A percentile compares a stretch with the other conserved stretches of the same genome.
These are phyloP conservation scores for Acanthopleura granulata DNA, from an alignment of 2,888 invertebrate species.

Conservation along the genomic window DNA sequence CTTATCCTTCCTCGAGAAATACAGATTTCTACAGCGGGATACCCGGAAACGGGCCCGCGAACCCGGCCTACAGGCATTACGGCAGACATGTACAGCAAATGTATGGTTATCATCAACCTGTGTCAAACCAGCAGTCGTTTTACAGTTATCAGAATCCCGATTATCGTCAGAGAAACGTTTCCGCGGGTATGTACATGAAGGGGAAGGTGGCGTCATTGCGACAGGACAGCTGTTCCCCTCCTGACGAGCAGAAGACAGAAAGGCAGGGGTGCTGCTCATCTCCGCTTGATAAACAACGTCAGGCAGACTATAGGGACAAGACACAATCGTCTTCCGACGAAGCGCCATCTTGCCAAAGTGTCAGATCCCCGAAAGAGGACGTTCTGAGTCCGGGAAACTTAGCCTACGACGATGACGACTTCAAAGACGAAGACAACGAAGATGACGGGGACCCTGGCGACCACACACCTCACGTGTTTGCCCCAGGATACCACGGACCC, in stretches of 20 bases:
- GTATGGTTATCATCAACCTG: conserved; percentile 40
- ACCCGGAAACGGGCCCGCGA: conserved; percentile 38
- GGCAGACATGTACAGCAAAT: conserved; percentile 38
- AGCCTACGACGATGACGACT: conserved; percentile 40
- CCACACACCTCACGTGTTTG: conserved; percentile 68
- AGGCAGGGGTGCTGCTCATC: conserved; percentile 5
- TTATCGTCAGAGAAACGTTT: not conserved
- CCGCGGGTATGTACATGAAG: conserved; percentile 21
- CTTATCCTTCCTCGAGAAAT: conserved; percentile 40
- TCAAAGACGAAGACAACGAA: conserved; percentile 43
- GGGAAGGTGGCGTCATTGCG: conserved; percentile 19
- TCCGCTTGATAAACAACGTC: conserved; percentile 11
- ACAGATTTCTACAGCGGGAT: conserved; percentile 45
- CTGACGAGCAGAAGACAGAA: conserved; percentile 14
- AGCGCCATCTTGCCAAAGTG: not conserved
- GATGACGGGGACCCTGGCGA: conserved; percentile 50
- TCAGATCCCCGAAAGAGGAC: not conserved
- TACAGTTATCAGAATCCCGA: conserved; percentile 3
- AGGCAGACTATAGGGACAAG: conserved; percentile 10
- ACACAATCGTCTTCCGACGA: not conserved
- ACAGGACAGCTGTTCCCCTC: conserved; percentile 18
- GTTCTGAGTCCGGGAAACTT: conserved; percentile 5
- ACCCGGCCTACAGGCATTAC: conserved; percentile 28
- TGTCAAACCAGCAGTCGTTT: conserved; percentile 26
- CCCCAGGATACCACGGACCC: conserved; percentile 68